Evolutionary conservation across 2,113 vertebrate genomes (phyloP), one percentile per base, ranked within the genome.

Genomic region (Chaetura pelagica): DNA sequence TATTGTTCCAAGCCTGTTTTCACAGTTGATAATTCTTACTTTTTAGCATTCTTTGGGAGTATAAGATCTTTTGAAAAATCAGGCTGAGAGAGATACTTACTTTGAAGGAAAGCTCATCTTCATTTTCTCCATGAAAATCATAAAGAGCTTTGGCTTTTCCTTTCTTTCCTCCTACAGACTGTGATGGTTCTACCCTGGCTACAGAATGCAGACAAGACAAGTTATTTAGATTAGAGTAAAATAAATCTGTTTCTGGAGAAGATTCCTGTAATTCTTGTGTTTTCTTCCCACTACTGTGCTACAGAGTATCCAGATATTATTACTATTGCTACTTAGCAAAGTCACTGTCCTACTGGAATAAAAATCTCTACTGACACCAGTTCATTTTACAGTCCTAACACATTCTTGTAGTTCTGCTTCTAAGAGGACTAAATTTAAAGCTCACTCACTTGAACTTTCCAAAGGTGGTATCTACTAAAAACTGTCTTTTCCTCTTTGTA

Each of bases 61-160:
- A 4, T 8, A n/a, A 73, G 18, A 59, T 15, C 11, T 83, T 52
- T 67, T 51, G 29, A 51, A 79, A 90, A 73, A 64, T 6, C 18
- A 13, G 11, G 27, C 32, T 27, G 61, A 76, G 68, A 76, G 26
- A 74, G 13, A 5, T 74, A 97, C 96, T 98, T 95, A 99, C 99
- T 98, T 98, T 98, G 80, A 99, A 98, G n/a, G 99, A 98, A 83
- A 99, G 99, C 90, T 99, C 99, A 92, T 99, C 99, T 29, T 98
- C 98, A 77, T 98, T 98, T 81, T 98, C 97, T 44, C 99, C 98
- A 7, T 96, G 90, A 94, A 99, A 99, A 94, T 98, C 97, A 84
- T 98, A 99, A 64, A 99, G 93, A 63, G 99, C 99, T 95, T 97
- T 98, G 90, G 97, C 99, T 97, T 97, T 98, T 84, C 59, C 82